phyloP scores from a whole-genome alignment of 2,797 vertebrate genomes.

The Premnoplex brunnescens region DNA sequence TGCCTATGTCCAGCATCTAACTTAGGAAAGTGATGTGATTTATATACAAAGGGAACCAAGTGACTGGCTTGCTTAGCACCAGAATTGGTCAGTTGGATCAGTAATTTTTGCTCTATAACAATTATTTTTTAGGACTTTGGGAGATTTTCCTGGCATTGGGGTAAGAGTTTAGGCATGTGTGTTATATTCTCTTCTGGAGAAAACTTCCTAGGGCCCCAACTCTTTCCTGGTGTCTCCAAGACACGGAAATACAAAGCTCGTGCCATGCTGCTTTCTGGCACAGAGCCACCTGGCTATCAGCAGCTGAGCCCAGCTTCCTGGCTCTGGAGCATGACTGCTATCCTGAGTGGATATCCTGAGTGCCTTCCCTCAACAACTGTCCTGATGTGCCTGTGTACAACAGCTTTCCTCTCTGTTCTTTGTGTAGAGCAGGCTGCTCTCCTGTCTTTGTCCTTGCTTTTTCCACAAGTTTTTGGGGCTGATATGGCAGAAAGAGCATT shows the following conservation, averaged over 20 bases:
- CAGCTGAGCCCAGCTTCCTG: neutral
- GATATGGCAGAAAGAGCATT: neutral
- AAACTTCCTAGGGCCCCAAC: neutral
- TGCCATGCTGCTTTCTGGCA: constrained; percentile 31
- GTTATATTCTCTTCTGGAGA: neutral
- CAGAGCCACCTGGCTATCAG: neutral
- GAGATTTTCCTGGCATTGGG: neutral
- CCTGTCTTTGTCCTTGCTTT: neutral
- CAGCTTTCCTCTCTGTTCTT: neutral
- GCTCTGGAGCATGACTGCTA: accelerated
- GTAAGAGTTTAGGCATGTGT: neutral
- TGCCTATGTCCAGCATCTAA: neutral
- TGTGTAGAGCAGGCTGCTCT: accelerated
- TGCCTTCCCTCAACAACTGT: neutral
- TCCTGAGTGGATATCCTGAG: neutral
- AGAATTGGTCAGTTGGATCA: neutral
- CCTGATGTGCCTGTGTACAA: neutral
- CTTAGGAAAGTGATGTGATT: neutral
- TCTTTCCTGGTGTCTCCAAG: neutral
- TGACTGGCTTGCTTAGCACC: neutral
- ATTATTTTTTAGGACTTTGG: neutral
- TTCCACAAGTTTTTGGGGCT: neutral
- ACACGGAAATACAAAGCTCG: neutral
- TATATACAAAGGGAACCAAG: neutral
- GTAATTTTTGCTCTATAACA: neutral